Percentiles rank a stretch among this genome's conserved stretches.
phyloP scores from a whole-genome alignment of 1,140 invertebrate genomes.

The Papilio machaon region DNA sequence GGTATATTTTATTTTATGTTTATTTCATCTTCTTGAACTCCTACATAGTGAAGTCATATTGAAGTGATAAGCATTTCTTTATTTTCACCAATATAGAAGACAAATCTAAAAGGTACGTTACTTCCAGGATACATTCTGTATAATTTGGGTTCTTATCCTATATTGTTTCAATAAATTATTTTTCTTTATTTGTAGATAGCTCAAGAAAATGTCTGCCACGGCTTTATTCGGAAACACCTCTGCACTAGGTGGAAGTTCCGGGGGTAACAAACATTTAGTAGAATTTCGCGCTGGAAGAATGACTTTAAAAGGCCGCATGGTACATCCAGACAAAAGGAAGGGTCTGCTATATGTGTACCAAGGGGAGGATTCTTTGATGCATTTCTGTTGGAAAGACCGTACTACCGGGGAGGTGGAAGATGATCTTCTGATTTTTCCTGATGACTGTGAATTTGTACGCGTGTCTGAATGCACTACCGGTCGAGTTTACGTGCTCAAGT shows the following conservation, averaged over 20 bases:
- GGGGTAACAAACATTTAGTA: constrained; percentile 94
- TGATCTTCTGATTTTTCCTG: constrained; percentile 99
- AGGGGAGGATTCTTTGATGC: constrained; percentile 97
- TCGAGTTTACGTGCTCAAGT: constrained; percentile 97
- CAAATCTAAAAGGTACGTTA: background rate
- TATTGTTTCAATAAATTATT: background rate
- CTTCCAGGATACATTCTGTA: background rate
- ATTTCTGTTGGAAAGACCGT: constrained; percentile 99
- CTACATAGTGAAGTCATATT: no score
- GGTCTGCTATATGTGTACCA: constrained; percentile 97
- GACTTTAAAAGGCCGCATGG: constrained; percentile 96
- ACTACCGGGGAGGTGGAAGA: constrained; percentile 86
- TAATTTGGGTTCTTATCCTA: background rate
- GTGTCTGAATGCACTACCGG: constrained; percentile 98
- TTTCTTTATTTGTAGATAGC: background rate
- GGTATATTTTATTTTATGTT: constrained; percentile 12
- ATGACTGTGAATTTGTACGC: constrained; percentile 98
- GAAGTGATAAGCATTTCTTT: background rate
- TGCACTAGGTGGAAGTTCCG: constrained; percentile 89
- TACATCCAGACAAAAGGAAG: constrained; percentile 97
- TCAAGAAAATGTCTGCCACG: constrained; percentile 82
- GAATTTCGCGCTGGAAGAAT: constrained; percentile 99
- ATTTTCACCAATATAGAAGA: background rate
- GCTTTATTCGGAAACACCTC: constrained; percentile 88
- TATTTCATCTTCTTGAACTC: background rate